Conservation (phyloP, 2,113 vertebrate genomes). For the Catharus bicknelli region DNA sequence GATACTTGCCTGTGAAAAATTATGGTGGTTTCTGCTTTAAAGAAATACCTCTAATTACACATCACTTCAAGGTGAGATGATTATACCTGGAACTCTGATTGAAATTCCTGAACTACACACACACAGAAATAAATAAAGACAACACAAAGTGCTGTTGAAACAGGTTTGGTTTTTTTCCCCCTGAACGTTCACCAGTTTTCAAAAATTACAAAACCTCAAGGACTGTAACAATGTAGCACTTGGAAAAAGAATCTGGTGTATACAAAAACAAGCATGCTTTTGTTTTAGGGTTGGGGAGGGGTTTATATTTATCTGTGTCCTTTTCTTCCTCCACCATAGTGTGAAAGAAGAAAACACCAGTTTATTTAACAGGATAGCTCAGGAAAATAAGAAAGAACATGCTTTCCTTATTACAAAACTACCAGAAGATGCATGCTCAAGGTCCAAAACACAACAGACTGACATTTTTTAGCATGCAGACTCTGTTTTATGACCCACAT, state of each 20-base stretch:
- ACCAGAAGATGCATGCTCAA: background rate
- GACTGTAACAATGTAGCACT: constrained; percentile 7
- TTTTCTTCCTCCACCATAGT: background rate
- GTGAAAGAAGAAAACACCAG: background rate
- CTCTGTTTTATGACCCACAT: background rate
- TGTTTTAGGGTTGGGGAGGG: background rate
- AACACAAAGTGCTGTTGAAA: constrained; percentile 7
- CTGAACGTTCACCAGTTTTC: background rate
- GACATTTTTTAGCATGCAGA: constrained; percentile 25
- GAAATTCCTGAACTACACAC: background rate
- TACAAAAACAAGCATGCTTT: constrained; percentile 46
- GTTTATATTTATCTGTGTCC: background rate
- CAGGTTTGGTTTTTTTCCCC: background rate
- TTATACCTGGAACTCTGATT: background rate
- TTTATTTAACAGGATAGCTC: background rate
- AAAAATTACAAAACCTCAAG: constrained; percentile 39
- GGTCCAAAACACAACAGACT: background rate
- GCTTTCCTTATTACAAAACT: background rate
- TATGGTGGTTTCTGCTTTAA: background rate
- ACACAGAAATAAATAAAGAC: background rate
- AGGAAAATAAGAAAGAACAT: constrained; percentile 6
- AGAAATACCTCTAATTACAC: background rate
- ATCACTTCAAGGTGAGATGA: background rate
- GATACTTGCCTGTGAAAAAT: background rate
- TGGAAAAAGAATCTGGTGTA: background rate